These are phyloP conservation scores for Pandemis heparana DNA, from an alignment of 2,888 invertebrate species.

Conservation along the genomic window DNA sequence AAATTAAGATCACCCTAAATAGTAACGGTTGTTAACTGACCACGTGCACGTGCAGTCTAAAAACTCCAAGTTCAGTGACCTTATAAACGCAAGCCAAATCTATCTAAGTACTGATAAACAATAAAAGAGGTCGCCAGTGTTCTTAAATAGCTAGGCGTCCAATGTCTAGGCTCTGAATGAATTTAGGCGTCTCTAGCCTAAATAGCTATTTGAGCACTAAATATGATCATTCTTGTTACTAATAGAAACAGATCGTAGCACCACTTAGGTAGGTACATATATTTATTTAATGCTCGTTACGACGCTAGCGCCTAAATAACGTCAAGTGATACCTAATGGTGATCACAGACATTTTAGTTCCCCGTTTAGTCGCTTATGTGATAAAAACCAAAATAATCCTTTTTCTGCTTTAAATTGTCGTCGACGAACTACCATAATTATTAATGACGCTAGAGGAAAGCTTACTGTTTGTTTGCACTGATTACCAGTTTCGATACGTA, in stretches of 20 bases:
- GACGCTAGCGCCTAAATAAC: constrained; percentile 16
- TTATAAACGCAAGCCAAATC: constrained; percentile 1
- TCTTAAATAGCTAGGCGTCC: constrained; percentile 28
- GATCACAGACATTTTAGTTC: constrained; percentile 4
- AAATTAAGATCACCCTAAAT: constrained; percentile 19
- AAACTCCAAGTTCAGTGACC: constrained; percentile 30
- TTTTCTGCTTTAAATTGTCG: background rate
- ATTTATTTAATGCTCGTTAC: constrained; percentile 13
- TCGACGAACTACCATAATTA: background rate
- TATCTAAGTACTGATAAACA: background rate
- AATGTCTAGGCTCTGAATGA: constrained; percentile 22
- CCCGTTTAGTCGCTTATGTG: background rate
- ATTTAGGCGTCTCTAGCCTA: constrained; percentile 18
- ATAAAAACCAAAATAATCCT: background rate
- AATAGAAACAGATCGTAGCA: constrained; percentile 18
- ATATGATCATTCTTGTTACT: constrained; percentile 15
- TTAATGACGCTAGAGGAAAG: background rate
- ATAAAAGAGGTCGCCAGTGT: constrained; percentile 23
- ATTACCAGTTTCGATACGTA: background rate
- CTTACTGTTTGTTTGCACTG: background rate
- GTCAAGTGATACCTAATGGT: background rate
- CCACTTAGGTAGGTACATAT: background rate
- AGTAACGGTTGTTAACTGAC: constrained; percentile 4
- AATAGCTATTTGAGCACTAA: constrained; percentile 18
- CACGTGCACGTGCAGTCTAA: constrained; percentile 19